Evolutionary conservation across 2,113 vertebrate species (phyloP).

Genomic region (Pavo muticus): DNA sequence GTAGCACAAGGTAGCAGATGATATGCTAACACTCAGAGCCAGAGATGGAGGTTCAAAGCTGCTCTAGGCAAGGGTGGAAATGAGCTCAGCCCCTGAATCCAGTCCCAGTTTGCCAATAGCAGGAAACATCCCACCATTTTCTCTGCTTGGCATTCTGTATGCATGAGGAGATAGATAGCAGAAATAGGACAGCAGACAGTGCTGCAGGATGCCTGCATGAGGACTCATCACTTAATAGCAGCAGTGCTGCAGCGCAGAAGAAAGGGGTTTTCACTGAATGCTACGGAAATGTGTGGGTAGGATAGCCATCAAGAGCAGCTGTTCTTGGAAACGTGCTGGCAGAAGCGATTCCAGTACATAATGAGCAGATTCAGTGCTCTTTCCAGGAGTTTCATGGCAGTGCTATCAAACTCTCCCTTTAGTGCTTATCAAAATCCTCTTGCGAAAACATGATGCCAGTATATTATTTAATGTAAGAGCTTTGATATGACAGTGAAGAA

Average conservation of each 20-base stretch:
- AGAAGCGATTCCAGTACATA: neutral
- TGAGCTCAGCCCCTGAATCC: constrained; percentile 13
- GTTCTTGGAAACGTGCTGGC: neutral
- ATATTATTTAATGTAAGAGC: constrained; percentile 53
- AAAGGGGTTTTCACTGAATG: neutral
- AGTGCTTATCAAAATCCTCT: constrained; percentile 46
- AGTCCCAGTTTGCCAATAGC: neutral
- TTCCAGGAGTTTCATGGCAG: neutral
- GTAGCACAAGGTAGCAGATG: constrained; percentile 22
- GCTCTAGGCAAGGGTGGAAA: constrained; percentile 26
- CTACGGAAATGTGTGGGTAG: neutral
- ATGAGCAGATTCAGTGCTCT: neutral
- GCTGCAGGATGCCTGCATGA: neutral
- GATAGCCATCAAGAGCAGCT: neutral
- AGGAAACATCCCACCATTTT: neutral
- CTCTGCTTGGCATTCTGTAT: neutral
- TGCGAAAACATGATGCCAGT: constrained; percentile 45
- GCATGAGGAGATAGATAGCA: neutral
- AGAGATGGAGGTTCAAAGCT: neutral
- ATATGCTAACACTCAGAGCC: neutral
- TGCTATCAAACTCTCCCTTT: constrained; percentile 1
- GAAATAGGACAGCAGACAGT: neutral
- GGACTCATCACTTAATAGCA: neutral
- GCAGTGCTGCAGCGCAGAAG: no score
- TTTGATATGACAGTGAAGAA: constrained; percentile 52